phyloP scores from a whole-genome alignment of 1,140 invertebrate species.

The Geopemphigus sp. region DNA sequence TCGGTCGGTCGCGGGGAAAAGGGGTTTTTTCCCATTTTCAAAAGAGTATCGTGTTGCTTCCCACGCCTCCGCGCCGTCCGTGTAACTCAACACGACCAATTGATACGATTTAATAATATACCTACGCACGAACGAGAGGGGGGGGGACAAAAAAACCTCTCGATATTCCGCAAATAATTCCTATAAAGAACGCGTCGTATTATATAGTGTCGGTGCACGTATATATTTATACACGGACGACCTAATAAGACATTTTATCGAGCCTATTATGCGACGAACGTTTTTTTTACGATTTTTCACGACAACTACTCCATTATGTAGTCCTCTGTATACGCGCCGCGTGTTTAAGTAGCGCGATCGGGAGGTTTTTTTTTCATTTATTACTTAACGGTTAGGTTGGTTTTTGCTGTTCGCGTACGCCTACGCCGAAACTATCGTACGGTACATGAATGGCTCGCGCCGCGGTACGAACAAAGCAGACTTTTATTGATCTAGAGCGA shows the following conservation, averaged over 20 bases:
- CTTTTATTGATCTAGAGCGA: too few relatives aligned
- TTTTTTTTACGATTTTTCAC: constrained; percentile 8
- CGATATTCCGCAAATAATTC: constrained; percentile 41
- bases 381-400: not conserved
- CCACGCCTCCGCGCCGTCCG: constrained; percentile 34
- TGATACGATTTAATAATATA: constrained; percentile 26
- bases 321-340: not conserved
- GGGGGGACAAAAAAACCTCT: constrained; percentile 10
- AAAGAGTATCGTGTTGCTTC: constrained; percentile 47
- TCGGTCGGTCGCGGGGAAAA: constrained; percentile 31
- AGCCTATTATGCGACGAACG: constrained; percentile 35
- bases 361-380: too few relatives aligned
- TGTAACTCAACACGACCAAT: constrained; percentile 49
- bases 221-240: constrained; percentile 12
- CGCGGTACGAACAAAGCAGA: too few relatives aligned
- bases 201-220: not conserved
- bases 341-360: not conserved
- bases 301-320: too few relatives aligned
- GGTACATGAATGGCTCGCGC: too few relatives aligned
- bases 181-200: constrained; percentile 4
- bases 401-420: too few relatives aligned
- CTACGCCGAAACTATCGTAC: too few relatives aligned
- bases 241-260: constrained; percentile 49
- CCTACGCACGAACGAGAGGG: not conserved
- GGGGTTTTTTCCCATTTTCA: constrained; percentile 8